Percentiles rank a stretch among this genome's conserved stretches.
phyloP scores from a whole-genome alignment of 2,113 vertebrate genomes.

The Epinephelus moara region DNA sequence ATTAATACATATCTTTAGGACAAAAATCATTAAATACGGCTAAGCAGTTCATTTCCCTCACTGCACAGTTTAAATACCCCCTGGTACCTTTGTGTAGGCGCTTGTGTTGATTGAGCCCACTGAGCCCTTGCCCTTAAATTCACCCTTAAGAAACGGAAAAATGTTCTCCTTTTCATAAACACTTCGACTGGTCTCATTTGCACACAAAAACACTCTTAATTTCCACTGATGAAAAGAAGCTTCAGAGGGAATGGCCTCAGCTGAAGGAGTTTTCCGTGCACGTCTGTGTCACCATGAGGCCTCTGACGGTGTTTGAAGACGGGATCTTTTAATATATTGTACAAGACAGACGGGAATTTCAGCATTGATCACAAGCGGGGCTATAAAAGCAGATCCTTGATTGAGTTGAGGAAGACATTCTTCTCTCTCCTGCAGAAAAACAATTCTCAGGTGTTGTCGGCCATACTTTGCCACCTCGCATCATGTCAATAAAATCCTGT shows the following conservation, averaged over 20 bases:
- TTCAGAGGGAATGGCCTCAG: not conserved
- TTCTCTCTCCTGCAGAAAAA: slow-evolving; percentile 12
- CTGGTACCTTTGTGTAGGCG: not conserved
- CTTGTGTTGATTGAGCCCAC: slow-evolving; percentile 35
- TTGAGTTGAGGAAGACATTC: slow-evolving; percentile 7
- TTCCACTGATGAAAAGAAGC: not conserved
- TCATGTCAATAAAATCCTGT: slow-evolving; percentile 19
- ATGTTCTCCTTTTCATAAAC: not conserved
- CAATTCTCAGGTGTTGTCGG: not conserved
- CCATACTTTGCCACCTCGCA: not conserved
- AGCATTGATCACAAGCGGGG: not conserved
- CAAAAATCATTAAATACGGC: slow-evolving; percentile 24
- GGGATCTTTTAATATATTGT: not conserved
- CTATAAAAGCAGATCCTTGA: slow-evolving; percentile 7
- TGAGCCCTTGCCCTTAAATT: slow-evolving; percentile 24
- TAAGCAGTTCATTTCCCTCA: slow-evolving; percentile 31
- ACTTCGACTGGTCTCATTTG: slow-evolving; percentile 25
- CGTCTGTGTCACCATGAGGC: slow-evolving; percentile 1
- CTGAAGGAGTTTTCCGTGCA: not conserved
- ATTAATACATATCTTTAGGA: slow-evolving; percentile 45
- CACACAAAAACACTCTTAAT: slow-evolving; percentile 2
- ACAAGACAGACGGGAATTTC: not conserved
- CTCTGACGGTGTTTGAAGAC: not conserved
- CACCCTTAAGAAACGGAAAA: slow-evolving; percentile 14
- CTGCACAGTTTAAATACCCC: slow-evolving; percentile 22